phyloP scores from a whole-genome alignment of 2,113 vertebrate genomes.

The Corythoichthys haematopterus region DNA sequence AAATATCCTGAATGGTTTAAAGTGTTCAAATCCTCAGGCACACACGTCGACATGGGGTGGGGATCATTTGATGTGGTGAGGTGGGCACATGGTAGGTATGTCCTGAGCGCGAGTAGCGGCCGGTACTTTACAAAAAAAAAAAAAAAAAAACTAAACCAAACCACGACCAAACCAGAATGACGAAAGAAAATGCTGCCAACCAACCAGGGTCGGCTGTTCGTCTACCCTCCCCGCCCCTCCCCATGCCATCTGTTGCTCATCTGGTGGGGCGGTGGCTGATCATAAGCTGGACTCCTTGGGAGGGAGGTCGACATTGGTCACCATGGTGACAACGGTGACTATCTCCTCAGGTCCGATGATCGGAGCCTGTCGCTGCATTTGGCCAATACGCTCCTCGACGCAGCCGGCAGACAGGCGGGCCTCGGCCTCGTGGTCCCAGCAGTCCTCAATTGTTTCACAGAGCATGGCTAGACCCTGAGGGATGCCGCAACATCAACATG shows the following conservation, averaged over 20 bases:
- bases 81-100: constrained; percentile 51
- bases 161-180: constrained; percentile 12
- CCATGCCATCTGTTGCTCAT: constrained; percentile 5
- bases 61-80: constrained; percentile 43
- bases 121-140: constrained; percentile 50
- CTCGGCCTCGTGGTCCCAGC: constrained; percentile 98
- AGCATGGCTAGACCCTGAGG: constrained; percentile 91
- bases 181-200: constrained; percentile 29
- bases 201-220: constrained; percentile 51
- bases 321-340: constrained; percentile 96
- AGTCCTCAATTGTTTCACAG: constrained; percentile 96
- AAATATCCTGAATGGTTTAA: constrained; percentile 38
- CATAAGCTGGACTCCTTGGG: constrained; percentile 99
- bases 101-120: constrained; percentile 64
- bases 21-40: constrained; percentile 53
- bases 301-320: constrained; percentile 97
- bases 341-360: constrained; percentile 91
- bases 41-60: constrained; percentile 37
- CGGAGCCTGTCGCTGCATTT: constrained; percentile 93
- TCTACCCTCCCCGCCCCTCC: constrained; percentile 10
- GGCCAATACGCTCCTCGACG: constrained; percentile 91
- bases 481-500: background rate
- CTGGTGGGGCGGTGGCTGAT: constrained; percentile 56
- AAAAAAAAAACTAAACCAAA: background rate
- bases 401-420: constrained; percentile 93